A percentile compares a stretch with the other conserved stretches of the same genome.
Conservation (phyloP, 2,113 vertebrate genomes). For the Hipposideros armiger region DNA sequence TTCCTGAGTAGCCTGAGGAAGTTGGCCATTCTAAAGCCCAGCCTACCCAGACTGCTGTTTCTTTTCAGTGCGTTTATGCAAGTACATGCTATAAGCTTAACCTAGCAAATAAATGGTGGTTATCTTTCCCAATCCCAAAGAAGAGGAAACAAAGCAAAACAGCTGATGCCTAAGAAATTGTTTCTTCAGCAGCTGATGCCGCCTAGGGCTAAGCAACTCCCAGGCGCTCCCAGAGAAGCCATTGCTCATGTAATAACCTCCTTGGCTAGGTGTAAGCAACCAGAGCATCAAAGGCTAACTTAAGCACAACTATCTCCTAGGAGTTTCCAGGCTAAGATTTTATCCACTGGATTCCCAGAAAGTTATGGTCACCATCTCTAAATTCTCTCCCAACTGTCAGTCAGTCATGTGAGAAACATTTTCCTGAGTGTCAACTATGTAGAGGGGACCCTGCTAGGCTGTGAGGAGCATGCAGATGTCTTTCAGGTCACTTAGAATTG, state of each 20-base stretch:
- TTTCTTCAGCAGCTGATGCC: not conserved
- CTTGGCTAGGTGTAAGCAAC: not conserved
- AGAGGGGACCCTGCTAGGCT: not conserved
- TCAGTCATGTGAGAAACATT: conserved; percentile 11
- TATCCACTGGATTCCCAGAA: not conserved
- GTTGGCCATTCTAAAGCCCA: not conserved
- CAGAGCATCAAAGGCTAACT: not conserved
- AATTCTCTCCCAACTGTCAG: not conserved
- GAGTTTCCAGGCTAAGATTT: not conserved
- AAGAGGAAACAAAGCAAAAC: not conserved
- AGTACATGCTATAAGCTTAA: not conserved
- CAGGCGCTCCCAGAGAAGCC: not conserved
- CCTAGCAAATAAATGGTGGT: not conserved
- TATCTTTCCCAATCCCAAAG: not conserved
- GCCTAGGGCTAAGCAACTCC: not conserved
- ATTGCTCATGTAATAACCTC: not conserved
- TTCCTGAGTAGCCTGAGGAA: not conserved
- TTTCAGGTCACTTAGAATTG: not conserved
- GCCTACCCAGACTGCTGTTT: not conserved
- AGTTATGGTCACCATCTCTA: not conserved
- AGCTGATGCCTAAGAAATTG: not conserved
- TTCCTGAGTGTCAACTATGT: not conserved
- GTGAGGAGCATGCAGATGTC: not conserved
- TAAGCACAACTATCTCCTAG: conserved; percentile 5
- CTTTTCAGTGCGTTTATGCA: not conserved